Evolutionary conservation across 2,797 vertebrate genomes (phyloP).

Genomic region (Acanthurus lineatus): DNA sequence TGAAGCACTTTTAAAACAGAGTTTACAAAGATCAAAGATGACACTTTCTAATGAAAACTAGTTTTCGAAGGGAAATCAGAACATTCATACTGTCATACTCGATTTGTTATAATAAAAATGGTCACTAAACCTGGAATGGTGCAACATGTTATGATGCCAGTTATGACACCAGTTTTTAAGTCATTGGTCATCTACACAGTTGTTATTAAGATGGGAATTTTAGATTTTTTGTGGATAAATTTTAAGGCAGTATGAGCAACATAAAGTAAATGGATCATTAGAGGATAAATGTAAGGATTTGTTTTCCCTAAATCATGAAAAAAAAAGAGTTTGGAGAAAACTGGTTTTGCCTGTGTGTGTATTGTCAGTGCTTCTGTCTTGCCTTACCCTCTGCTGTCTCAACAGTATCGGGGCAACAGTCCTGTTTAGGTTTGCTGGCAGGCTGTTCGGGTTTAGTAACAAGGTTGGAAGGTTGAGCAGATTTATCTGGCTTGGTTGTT

Average conservation of each 20-base stretch:
- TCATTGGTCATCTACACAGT: too few relatives aligned
- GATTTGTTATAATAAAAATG: too few relatives aligned
- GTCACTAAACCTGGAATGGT: too few relatives aligned
- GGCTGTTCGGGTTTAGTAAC: conserved; percentile 27
- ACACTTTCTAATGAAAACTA: too few relatives aligned
- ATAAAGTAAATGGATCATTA: not conserved
- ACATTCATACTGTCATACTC: too few relatives aligned
- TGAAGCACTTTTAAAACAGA: too few relatives aligned
- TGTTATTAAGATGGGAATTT: too few relatives aligned
- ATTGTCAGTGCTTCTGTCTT: not conserved
- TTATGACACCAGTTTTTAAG: too few relatives aligned
- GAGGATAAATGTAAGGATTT: not conserved
- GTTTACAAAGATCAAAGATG: too few relatives aligned
- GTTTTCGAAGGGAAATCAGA: too few relatives aligned
- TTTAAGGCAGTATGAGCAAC: not conserved
- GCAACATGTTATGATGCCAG: too few relatives aligned
- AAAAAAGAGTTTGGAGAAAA: not conserved
- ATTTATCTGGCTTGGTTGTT: conserved; percentile 42
- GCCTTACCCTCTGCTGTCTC: conserved; percentile 57
- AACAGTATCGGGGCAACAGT: conserved; percentile 28
- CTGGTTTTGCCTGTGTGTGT: not conserved
- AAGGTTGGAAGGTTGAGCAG: conserved; percentile 6
- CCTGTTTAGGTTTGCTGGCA: conserved; percentile 44
- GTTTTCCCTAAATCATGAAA: not conserved
- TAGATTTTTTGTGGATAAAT: not conserved